Conservation (phyloP, 2,888 invertebrate species). For the Gari tellinella region DNA sequence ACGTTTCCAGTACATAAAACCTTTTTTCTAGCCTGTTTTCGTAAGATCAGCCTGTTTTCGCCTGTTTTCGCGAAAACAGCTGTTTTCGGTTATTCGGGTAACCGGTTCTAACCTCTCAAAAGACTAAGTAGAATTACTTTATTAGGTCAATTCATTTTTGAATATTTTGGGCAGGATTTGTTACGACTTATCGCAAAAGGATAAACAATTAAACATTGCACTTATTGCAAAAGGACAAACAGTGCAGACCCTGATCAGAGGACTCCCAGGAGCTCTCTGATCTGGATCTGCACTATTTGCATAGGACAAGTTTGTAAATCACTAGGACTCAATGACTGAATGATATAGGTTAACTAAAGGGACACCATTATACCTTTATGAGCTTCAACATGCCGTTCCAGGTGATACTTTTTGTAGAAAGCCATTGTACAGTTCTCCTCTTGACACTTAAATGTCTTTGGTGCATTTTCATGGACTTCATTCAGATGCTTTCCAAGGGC, state of each 20-base stretch:
- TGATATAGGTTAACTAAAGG: no score
- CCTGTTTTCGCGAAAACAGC: no score
- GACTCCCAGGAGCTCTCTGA: background rate
- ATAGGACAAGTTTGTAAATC: background rate
- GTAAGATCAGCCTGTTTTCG: no score
- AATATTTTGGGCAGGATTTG: no score
- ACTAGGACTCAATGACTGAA: no score
- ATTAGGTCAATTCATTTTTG: no score
- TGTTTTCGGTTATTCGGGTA: no score
- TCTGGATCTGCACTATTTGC: background rate
- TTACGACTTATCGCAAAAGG: no score
- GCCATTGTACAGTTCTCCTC: constrained; percentile 79
- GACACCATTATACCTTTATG: constrained; percentile 77
- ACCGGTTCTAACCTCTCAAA: no score
- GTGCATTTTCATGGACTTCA: constrained; percentile 77
- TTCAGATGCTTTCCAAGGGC: constrained; percentile 77
- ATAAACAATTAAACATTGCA: background rate
- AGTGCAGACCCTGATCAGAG: background rate
- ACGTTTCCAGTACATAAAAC: no score
- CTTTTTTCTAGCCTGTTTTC: no score
- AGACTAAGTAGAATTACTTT: no score
- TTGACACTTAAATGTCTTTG: constrained; percentile 77
- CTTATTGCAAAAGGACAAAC: background rate
- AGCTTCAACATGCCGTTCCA: constrained; percentile 81
- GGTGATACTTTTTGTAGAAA: constrained; percentile 82